A percentile compares a stretch with the other conserved stretches of the same genome.
phyloP scores from a whole-genome alignment of 2,888 invertebrate species.

The Anticlea derivata region DNA sequence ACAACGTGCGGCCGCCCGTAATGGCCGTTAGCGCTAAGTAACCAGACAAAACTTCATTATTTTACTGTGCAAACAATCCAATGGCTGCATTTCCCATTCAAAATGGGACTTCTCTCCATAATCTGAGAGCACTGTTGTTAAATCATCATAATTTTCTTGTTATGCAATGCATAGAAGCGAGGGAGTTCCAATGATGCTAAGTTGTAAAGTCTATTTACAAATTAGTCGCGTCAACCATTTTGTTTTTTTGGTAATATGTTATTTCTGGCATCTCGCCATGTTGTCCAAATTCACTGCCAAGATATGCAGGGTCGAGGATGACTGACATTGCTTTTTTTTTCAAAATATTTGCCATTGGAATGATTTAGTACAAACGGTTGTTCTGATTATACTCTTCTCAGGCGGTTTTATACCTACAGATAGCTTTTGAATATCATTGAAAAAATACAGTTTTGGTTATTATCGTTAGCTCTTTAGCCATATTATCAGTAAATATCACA shows the following conservation, averaged over 20 bases:
- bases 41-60: conserved; percentile 74
- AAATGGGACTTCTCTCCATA: conserved; percentile 1
- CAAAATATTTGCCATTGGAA: conserved; percentile 34
- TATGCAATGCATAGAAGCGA: conserved; percentile 37
- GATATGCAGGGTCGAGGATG: conserved; percentile 62
- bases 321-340: conserved; percentile 47
- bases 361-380: conserved; percentile 21
- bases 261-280: conserved; percentile 71
- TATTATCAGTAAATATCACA: neutral
- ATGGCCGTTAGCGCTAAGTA: conserved; percentile 82
- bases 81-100: conserved; percentile 11
- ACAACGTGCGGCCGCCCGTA: conserved; percentile 82
- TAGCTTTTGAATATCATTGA: neutral
- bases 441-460: conserved; percentile 3
- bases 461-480: neutral
- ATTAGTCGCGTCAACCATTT: conserved; percentile 39
- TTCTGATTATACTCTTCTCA: conserved; percentile 17
- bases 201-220: conserved; percentile 49
- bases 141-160: conserved; percentile 12
- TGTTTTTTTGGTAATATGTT: conserved; percentile 56
- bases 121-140: conserved; percentile 4
- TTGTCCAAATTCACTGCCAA: conserved; percentile 74
- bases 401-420: neutral
- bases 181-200: conserved; percentile 36
- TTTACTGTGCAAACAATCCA: conserved; percentile 32